Conservation (phyloP, 2,113 vertebrate species). For the Formicarius rufipectus region DNA sequence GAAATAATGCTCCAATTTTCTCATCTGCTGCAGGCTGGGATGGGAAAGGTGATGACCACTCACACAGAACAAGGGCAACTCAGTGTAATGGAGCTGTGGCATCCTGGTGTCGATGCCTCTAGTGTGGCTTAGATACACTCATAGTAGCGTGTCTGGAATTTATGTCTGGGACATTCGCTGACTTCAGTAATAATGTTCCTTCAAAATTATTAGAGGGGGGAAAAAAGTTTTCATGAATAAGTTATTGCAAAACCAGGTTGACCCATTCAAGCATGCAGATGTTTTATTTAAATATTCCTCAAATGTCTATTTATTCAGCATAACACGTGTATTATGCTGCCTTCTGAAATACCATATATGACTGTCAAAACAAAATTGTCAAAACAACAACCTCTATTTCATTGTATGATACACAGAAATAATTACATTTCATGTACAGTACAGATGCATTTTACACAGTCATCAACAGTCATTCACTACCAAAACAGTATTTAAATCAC, state of each 20-base stretch:
- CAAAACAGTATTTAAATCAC: conserved; percentile 81
- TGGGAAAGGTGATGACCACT: background rate
- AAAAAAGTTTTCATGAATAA: conserved; percentile 6
- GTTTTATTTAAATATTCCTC: conserved; percentile 84
- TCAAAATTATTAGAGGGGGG: background rate
- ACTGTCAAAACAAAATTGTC: conserved; percentile 78
- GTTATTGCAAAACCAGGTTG: conserved; percentile 64
- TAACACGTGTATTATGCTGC: conserved; percentile 77
- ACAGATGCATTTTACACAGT: conserved; percentile 88
- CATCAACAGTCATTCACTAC: conserved; percentile 80
- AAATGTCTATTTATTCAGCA: conserved; percentile 81
- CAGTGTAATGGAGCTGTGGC: background rate
- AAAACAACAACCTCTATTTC: conserved; percentile 79
- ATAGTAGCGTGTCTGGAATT: background rate
- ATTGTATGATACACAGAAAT: conserved; percentile 85
- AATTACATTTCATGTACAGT: conserved; percentile 88
- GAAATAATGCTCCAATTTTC: background rate
- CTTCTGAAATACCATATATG: conserved; percentile 78
- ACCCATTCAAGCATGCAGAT: conserved; percentile 84
- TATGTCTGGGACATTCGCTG: background rate
- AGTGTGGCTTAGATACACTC: background rate
- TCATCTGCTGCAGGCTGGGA: background rate
- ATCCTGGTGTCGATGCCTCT: background rate
- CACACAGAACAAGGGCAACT: background rate
- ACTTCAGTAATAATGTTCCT: background rate